Conservation (phyloP, 2,797 vertebrate species). For the Leptoclinus maculatus region DNA sequence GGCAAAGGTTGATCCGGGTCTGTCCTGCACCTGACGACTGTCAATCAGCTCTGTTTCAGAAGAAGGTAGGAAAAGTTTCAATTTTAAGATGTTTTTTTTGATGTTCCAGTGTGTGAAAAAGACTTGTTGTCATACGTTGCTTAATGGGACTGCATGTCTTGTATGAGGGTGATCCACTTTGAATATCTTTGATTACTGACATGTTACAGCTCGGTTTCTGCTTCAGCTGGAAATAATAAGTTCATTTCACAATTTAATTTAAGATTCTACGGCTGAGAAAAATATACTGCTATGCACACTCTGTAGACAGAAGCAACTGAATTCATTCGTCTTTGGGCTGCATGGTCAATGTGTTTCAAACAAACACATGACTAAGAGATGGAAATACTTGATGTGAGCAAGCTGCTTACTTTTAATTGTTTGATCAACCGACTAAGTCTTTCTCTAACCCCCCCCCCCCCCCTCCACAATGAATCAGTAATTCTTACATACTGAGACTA, state of each 20-base stretch:
- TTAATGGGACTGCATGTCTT: not conserved
- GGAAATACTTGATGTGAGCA: conserved; percentile 6
- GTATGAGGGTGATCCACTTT: not conserved
- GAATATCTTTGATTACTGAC: not conserved
- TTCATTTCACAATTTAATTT: not conserved
- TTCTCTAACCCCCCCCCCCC: not conserved
- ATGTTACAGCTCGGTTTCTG: not conserved
- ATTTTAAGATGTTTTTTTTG: not conserved
- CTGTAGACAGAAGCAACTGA: too few relatives aligned
- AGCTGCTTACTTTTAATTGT: conserved; percentile 36
- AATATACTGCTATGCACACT: not conserved
- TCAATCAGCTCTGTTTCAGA: conserved; percentile 16
- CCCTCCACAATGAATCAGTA: not conserved
- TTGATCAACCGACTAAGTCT: conserved; percentile 29
- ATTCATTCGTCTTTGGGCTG: too few relatives aligned
- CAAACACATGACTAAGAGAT: conserved; percentile 10
- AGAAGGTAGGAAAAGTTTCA: conserved; percentile 55
- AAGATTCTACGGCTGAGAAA: not conserved
- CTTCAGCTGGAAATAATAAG: not conserved
- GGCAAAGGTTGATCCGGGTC: conserved; percentile 36
- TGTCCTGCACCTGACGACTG: conserved; percentile 14
- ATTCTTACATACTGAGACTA: not conserved
- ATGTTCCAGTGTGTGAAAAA: not conserved
- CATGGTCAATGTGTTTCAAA: not conserved
- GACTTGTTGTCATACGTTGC: not conserved